Conservation (phyloP, 2,113 vertebrate genomes). For the Pollachius pollachius region DNA sequence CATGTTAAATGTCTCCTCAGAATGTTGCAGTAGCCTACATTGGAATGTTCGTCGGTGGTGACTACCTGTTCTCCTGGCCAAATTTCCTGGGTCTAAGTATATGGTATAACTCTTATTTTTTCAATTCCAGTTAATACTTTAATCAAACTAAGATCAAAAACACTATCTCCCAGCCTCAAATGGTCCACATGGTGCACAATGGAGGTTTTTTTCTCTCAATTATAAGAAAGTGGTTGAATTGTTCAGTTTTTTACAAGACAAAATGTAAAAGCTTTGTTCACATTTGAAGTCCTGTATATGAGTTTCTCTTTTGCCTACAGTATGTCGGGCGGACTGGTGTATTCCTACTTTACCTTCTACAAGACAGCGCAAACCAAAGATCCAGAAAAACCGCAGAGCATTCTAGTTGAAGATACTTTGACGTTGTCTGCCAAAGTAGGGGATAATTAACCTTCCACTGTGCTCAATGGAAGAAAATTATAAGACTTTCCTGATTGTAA, state of each 20-base stretch:
- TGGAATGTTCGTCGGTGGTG: conserved; percentile 87
- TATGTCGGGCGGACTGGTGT: conserved; percentile 84
- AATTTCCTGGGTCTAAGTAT: conserved; percentile 92
- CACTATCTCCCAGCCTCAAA: too few species aligned
- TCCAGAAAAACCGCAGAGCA: conserved; percentile 27
- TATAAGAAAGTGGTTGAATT: too few species aligned
- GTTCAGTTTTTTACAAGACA: too few species aligned
- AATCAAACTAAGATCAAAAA: too few species aligned
- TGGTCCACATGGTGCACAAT: too few species aligned
- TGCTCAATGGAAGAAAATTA: conserved; percentile 53
- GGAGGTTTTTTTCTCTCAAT: too few species aligned
- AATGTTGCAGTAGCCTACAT: conserved; percentile 89
- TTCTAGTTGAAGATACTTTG: conserved; percentile 12
- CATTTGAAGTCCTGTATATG: not conserved
- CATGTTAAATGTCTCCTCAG: conserved; percentile 62
- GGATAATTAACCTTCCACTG: conserved; percentile 21
- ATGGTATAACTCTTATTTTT: conserved; percentile 76
- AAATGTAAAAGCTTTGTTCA: too few species aligned
- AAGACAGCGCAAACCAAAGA: not conserved
- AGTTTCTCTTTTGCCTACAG: conserved; percentile 59
- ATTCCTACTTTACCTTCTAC: conserved; percentile 81
- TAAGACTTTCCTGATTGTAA: not conserved
- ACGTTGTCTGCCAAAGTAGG: not conserved
- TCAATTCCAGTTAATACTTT: not conserved
- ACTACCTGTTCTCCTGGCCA: conserved; percentile 86